phyloP scores from a whole-genome alignment of 2,113 vertebrate genomes.

The Siniperca chuatsi region DNA sequence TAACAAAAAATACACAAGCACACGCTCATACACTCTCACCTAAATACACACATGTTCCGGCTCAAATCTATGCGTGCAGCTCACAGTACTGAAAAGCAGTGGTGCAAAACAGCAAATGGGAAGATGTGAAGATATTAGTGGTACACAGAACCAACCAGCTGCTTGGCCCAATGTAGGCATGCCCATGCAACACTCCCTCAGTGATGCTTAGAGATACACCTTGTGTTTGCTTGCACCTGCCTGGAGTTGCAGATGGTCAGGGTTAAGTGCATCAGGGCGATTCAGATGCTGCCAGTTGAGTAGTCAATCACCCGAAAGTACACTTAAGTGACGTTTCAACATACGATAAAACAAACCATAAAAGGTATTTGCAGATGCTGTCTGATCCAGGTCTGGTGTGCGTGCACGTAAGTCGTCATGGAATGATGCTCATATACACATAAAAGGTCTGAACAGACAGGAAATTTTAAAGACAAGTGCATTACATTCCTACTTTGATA shows the following conservation, averaged over 20 bases:
- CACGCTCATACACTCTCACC: background rate
- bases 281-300: too few relatives aligned
- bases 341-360: background rate
- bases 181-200: background rate
- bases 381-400: constrained; percentile 10
- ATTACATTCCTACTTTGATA: constrained; percentile 52
- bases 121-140: background rate
- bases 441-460: constrained; percentile 1
- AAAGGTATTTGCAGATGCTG: background rate
- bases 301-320: constrained; percentile 2
- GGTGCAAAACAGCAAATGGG: constrained; percentile 40
- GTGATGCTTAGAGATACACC: background rate
- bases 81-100: constrained; percentile 2
- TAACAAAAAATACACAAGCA: background rate
- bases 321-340: background rate
- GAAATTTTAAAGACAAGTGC: constrained; percentile 33
- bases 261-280: background rate
- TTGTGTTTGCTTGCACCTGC: constrained; percentile 17
- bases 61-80: background rate
- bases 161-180: background rate
- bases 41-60: background rate
- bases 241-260: background rate
- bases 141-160: constrained; percentile 27
- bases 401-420: background rate
- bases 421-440: background rate